Base-by-base conservation (phyloP, 2,797 vertebrate species). In the Thalassophryne amazonica region DNA sequence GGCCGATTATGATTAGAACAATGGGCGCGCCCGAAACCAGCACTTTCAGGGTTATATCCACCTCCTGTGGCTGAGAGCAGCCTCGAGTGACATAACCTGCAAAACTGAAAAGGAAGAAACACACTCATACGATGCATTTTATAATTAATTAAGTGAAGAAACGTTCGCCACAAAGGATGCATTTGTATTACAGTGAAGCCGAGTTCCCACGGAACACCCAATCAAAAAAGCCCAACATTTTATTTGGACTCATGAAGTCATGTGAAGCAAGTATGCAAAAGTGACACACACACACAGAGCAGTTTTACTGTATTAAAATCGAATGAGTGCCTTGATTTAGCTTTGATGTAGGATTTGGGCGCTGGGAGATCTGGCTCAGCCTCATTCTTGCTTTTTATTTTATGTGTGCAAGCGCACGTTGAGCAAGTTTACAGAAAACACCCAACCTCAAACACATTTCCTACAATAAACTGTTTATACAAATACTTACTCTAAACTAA, bases 401-500 rank as follows among this genome's bases (percentile, higher is more conserved):
- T 33, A 18, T 38, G 4, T 31, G 31, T 46, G 37, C 2, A 7
- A 13, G 14, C 23, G 2, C 2, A 6, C n/a, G n/a, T 0, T 27
- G 9, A 4, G 20, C 2, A 9, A 20, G 2, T n/a, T n/a, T 18
- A n/a, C 5, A 19, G 11, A 3, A 32, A 18, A 20, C 4, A 2
- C 2, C 25, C 31, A 14, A 6, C 6, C 27, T 31, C 4, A 33
- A 39, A 50, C 22, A 3, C n/a, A n/a, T n/a, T n/a, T n/a, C 17
- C 3, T 24, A 10, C 10, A 51, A 34, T n/a, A 31, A 42, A 21
- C 1, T 11, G 25, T 15, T 20, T 18, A 8, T 42, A 21, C 1
- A 5, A 41, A 28, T 8, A 89, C 96, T 94, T 86, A 99, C 97
- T 98, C 91, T 33, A 99, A 91, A 78, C 96, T 98, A 56, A 99